Evolutionary conservation across 2,113 vertebrate species (phyloP), one percentile per base, ranked within the genome.

Genomic region (Sialia sialis): DNA sequence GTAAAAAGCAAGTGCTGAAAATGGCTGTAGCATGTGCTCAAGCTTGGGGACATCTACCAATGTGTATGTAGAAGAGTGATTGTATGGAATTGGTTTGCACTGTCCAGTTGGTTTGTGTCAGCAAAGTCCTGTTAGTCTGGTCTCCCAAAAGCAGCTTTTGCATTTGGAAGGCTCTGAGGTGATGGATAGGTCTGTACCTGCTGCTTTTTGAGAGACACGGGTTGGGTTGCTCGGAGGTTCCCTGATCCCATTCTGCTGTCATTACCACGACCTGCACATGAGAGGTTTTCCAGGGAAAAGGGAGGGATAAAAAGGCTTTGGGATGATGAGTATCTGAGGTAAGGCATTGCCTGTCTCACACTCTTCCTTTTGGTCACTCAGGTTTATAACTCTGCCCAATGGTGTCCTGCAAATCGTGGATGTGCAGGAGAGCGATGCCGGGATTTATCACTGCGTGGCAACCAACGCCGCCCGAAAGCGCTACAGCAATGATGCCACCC

Each of bases 391-490:
- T 54, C 99, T 99, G 88, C 99, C 99, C 85, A 99, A 99, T 2
- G 99, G 99, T 48, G 98, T 99, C 91, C 99, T 99, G 72, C 99
- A 99, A 97, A 99, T 99, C n/a, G 97, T 98, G 64, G 98, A 98
- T 14, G 98, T 99, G 77, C 98, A 94, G 94, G 96, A 98, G 82
- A 97, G 97, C 2, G 99, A 99, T 52, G 95, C 97, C 5, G 99
- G 99, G 7, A 55, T 92, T 76, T 99, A 99, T 96, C 98, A 98
- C 92, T 99, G 99, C 2, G 96, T 99, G 68, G 99, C 98, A 17
- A 98, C 98, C 96, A 99, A 99, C 55, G 84, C 98, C 2, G 98
- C 98, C 64, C 86, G 94, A 43, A 98, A 89, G 83, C 98, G 97
- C 91, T 97, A 98, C 97, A 99, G 99, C 98, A 98, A 89, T 7